Conservation (phyloP, 1,140 invertebrate species). For the Meteorus sp. region DNA sequence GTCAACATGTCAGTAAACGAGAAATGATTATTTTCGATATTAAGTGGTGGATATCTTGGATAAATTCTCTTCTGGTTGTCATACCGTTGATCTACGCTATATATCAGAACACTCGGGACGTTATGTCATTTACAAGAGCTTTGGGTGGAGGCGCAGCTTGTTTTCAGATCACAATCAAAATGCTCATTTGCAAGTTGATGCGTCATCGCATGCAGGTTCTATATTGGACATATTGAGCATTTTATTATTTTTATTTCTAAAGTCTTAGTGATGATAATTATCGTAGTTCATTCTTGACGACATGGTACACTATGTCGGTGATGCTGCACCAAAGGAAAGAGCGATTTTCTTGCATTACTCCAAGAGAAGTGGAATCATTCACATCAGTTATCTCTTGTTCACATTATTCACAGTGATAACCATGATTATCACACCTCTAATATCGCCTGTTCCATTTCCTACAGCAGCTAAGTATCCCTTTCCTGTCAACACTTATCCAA, state of each 20-base stretch:
- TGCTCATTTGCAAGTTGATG: background rate
- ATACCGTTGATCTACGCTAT: background rate
- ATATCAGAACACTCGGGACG: background rate
- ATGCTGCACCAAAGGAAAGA: background rate
- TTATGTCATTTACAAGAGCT: background rate
- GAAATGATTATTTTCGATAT: conserved; percentile 3
- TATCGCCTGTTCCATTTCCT: conserved; percentile 15
- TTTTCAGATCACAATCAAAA: background rate
- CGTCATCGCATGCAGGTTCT: background rate
- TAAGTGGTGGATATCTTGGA: conserved; percentile 6
- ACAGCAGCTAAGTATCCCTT: conserved; percentile 24
- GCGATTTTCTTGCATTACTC: background rate
- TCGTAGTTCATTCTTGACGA: conserved; percentile 3
- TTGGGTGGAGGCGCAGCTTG: background rate
- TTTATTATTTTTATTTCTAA: background rate
- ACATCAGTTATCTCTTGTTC: background rate
- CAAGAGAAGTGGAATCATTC: background rate
- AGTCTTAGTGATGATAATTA: background rate
- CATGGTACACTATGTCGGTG: background rate
- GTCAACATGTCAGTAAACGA: background rate
- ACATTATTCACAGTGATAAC: background rate
- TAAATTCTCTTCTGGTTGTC: background rate
- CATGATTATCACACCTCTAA: conserved; percentile 18
- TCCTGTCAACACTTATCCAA: conserved; percentile 11
- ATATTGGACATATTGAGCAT: background rate